These are phyloP conservation scores for Todiramphus chloris DNA, from an alignment of 2,113 vertebrate species.

Conservation along the genomic window DNA sequence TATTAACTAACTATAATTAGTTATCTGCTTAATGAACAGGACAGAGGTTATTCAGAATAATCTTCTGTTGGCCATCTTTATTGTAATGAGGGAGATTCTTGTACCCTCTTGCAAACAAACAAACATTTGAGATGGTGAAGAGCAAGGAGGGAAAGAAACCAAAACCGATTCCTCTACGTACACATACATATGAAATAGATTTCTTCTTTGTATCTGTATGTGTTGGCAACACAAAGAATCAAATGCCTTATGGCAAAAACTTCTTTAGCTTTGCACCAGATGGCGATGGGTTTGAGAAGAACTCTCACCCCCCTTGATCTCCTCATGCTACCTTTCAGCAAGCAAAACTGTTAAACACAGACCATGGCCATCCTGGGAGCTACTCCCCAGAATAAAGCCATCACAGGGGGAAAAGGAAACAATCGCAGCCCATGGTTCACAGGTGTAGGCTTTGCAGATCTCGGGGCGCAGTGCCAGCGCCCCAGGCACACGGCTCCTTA, in stretches of 20 bases:
- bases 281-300: not conserved
- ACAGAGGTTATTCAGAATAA: not conserved
- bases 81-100: not conserved
- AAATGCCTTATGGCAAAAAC: not conserved
- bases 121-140: not conserved
- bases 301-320: not conserved
- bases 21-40: not conserved
- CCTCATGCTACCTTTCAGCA: not conserved
- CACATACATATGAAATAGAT: not conserved
- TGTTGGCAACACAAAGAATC: not conserved
- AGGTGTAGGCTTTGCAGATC: rapidly evolving
- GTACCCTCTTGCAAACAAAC: not conserved
- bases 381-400: too few species aligned
- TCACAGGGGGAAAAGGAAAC: not conserved
- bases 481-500: not conserved
- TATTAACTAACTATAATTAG: not conserved
- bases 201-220: rapidly evolving
- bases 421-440: rapidly evolving
- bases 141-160: not conserved
- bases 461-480: rapidly evolving
- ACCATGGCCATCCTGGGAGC: rapidly evolving
- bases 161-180: not conserved
- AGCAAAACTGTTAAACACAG: not conserved
- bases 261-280: not conserved
- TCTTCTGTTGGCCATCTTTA: not conserved